Base-by-base conservation (phyloP, 2,797 vertebrate species). In the Lacerta agilis region DNA sequence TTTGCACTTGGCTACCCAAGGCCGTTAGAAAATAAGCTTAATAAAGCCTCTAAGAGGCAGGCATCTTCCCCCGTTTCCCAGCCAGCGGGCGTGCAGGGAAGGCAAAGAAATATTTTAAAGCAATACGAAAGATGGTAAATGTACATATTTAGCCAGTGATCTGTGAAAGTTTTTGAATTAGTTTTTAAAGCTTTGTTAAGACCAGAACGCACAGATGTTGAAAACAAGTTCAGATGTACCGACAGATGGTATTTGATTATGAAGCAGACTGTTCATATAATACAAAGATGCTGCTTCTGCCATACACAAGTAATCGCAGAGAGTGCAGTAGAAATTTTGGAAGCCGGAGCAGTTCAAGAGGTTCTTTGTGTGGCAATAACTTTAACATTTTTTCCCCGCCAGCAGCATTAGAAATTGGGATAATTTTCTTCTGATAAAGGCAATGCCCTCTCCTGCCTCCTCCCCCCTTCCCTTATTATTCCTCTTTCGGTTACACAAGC, bases 241-340 rank as follows among this genome's bases (percentile, higher is more conserved):
- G 98, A 99, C 98, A 99, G 98, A 99, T 99, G 98, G 98, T 99
- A 98, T 99, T 99, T 99, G 98, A 99, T 99, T 99, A 98, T 98
- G 98, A 98, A 99, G 98, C 98, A 99, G 98, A 99, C 98, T 98
- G 98, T 99, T 98, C 97, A 98, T 98, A 98, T 99, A 99, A 99
- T 98, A 98, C 98, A 99, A 99, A 98, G 98, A 99, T 98, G 98
- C 98, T 97, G 98, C 97, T 98, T 98, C 98, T 98, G 98, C 98
- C 98, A 98, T 98, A 98, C 98, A 97, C 98, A 98, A 98, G 98
- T 98, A 98, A 98, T 98, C 97, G 98, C 98, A 97, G 97, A 97
- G 97, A 96, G 96, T 95, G 97, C 96, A 94, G 96, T 92, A 96
- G 97, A 96, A 97, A 97, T 97, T 97, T 97, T 97, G 97, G 97